These are phyloP conservation scores for Chloroceryle aenea DNA, from an alignment of 2,113 vertebrate genomes.

Conservation along the genomic window DNA sequence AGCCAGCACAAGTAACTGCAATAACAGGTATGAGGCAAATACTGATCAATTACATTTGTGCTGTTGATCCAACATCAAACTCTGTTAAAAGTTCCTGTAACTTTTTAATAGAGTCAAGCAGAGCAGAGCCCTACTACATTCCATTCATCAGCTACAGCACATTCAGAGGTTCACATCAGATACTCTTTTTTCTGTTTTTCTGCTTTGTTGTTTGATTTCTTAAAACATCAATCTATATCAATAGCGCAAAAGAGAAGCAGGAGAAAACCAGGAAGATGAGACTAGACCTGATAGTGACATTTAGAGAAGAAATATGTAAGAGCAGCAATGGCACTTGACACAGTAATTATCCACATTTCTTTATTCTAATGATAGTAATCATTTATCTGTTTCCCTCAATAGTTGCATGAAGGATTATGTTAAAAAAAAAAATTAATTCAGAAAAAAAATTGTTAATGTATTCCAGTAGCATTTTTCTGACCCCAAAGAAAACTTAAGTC, in stretches of 20 bases:
- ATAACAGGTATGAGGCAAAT: neutral
- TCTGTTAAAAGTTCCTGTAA: neutral
- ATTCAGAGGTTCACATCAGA: neutral
- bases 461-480: neutral
- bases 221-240: neutral
- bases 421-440: neutral
- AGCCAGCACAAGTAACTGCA: neutral
- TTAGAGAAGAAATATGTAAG: neutral
- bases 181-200: neutral
- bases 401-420: neutral
- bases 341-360: neutral
- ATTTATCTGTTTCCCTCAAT: neutral
- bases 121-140: neutral
- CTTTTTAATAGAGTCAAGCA: neutral
- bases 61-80: neutral
- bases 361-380: neutral
- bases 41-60: neutral
- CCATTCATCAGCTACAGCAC: rapidly evolving
- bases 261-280: neutral
- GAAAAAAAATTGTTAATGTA: neutral
- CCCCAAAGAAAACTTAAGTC: neutral
- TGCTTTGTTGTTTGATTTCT: neutral
- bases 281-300: neutral
- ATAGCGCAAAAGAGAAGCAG: neutral
- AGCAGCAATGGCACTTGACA: neutral